Evolutionary conservation across 1,140 invertebrate genomes (phyloP), one percentile per base, ranked within the genome.

Genomic region (Oncopodura yosiiana): DNA sequence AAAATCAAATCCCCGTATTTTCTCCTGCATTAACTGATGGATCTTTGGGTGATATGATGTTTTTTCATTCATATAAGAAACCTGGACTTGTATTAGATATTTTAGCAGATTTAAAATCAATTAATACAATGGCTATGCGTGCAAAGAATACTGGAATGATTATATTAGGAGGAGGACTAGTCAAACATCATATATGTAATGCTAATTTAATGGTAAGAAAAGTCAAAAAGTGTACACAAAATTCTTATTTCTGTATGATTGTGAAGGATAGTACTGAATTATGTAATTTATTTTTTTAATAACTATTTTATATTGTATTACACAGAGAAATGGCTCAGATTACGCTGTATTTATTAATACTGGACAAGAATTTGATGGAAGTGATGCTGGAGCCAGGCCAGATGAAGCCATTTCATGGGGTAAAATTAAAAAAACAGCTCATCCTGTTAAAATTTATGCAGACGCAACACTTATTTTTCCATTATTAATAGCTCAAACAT

Each of bases 141-240:
- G 87, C 94, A 3, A 72, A 82, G 14, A 86, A 93, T 65, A 87
- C 86, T 44, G 96, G 95, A n/a, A 88, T 98, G 77, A 86, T 99
- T 32, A 96, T 99, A 62, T 70, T 99, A 37, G 96, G 96, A 9
- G 94, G 94, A 39, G 94, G 95, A 8, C 73, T 99, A 0, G 79
- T 97, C n/a, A 99, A 99, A 73, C 96, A 99, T 75, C 96, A 99
- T 68, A 97, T 98, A 54, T 95, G 90, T 70, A 96, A 96, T 76
- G 91, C 92, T 5, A 96, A 96, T 77, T 74, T 96, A 49, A 95
- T 96, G 92, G 81, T 84, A 72, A 69, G 58, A 32, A 21, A 39
- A 51, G 5, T 34, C 8, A 6, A 16, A 29, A 48, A 21, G 11
- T 26, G 3, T 45, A 4, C 12, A 16, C 36, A 11, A 41, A 41